Base-by-base conservation (phyloP, 2,797 vertebrate species). In the Pangasius djambal region DNA sequence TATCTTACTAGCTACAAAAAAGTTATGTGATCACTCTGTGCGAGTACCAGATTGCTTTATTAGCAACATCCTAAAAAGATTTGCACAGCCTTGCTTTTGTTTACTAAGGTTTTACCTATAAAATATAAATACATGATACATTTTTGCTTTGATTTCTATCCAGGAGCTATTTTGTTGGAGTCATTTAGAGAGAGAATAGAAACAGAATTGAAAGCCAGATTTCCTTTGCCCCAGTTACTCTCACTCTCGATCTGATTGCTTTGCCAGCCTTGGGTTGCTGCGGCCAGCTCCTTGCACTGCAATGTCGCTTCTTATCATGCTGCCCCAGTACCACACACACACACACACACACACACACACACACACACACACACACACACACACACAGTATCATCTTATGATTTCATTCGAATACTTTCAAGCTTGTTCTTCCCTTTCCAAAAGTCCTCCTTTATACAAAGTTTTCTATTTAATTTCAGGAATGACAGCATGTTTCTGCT, bases 381-480 rank as follows among this genome's bases (percentile, higher is more conserved):
- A 6, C 22, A 63, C 15, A 20, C 55, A 48, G 9, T 31, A 40
- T 57, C 37, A 72, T 83, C n/a, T 88, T 83, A 18, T 88, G 25
- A 88, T 65, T 83, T 88, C 57, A 74, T 34, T 87, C 4, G 22
- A 81, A 70, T 44, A 82, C 61, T 69, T 63, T 40, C 20, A 18
- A 87, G 37, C 78, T 72, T 83, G n/a, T 70, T 59, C 37, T 28
- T 44, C 28, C 40, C n/a, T 88, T 88, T n/a, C 67, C 52, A 59
- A 25, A 72, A 88, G 57, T 63, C 57, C 13, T 40, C 20, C 22
- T 61, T 83, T 44, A 83, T 70, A 83, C 65, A 72, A 83, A 72
- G 40, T 83, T 88, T 59, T 83, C 79, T 63, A 28, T 87, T 81
- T 81, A 40, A 87, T 48, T 83, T 61, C 44, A 61, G 5, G 57